These are phyloP conservation scores for Drosophila aldrichi DNA, from an alignment of 2,888 invertebrate genomes.

Conservation along the genomic window DNA sequence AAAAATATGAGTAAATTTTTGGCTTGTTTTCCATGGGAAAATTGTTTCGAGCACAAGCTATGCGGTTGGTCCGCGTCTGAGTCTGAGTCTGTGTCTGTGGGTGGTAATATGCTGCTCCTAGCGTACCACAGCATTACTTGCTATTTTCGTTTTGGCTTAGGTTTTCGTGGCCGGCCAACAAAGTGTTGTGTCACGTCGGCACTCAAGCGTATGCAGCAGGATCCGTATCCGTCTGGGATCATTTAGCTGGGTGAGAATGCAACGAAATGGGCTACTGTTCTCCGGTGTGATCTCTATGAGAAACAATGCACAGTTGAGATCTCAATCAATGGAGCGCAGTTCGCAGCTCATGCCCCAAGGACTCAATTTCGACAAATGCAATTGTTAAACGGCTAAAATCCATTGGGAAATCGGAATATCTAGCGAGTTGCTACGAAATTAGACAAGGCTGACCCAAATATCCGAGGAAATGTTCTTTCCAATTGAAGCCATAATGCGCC, in stretches of 20 bases:
- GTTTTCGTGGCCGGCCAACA: constrained; percentile 14
- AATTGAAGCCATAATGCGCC: constrained; percentile 48
- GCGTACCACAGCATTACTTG: constrained; percentile 47
- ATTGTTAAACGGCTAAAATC: background rate
- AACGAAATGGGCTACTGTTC: constrained; percentile 17
- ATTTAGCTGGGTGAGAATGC: constrained; percentile 60
- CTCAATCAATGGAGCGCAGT: constrained; percentile 22
- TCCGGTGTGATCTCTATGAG: constrained; percentile 12
- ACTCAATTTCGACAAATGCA: background rate
- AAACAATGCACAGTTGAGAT: constrained; percentile 30
- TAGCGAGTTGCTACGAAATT: background rate
- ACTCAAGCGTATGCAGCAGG: constrained; percentile 49
- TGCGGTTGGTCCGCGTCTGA: constrained; percentile 34
- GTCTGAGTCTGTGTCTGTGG: constrained; percentile 44
- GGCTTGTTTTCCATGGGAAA: constrained; percentile 65
- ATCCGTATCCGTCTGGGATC: constrained; percentile 47
- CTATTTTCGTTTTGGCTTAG: constrained; percentile 41
- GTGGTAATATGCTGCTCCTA: constrained; percentile 50
- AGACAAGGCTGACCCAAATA: constrained; percentile 55
- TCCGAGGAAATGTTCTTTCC: constrained; percentile 38
- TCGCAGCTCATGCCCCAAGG: background rate
- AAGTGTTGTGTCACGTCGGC: constrained; percentile 60
- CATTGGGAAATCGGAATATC: background rate
- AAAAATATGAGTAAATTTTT: constrained; percentile 47
- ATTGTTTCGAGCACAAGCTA: constrained; percentile 26